Percentiles rank a stretch among this genome's conserved stretches.
Conservation (phyloP, 2,888 invertebrate species). For the Sesia bembeciformis region DNA sequence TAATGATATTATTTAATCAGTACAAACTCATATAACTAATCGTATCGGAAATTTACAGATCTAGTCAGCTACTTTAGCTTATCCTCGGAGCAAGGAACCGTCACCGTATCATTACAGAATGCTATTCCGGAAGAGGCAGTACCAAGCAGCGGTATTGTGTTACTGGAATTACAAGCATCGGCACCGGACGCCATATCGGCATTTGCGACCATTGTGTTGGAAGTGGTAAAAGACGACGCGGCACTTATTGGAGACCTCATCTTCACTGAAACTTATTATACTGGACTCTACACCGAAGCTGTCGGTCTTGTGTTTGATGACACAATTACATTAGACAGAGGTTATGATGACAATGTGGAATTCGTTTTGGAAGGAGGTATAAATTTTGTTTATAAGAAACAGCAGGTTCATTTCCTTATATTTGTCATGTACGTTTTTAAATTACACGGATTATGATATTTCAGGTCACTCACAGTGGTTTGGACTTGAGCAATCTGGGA, state of each 20-base stretch:
- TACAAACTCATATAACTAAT: neutral
- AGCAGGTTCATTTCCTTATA: no score
- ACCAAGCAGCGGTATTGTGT: constrained; percentile 17
- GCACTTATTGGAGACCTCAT: constrained; percentile 4
- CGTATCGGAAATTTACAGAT: constrained; percentile 4
- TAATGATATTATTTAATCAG: no score
- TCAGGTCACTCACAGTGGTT: constrained; percentile 25
- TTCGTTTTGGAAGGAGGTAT: constrained; percentile 27
- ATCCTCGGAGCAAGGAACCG: constrained; percentile 4
- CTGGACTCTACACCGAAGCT: constrained; percentile 13
- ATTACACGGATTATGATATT: neutral
- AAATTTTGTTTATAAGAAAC: neutral
- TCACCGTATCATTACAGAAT: constrained; percentile 8
- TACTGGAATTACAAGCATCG: constrained; percentile 21
- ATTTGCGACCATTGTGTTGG: constrained; percentile 21
- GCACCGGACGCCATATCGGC: constrained; percentile 16
- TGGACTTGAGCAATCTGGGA: constrained; percentile 6
- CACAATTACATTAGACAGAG: constrained; percentile 16
- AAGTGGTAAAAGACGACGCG: constrained; percentile 4
- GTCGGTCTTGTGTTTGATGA: constrained; percentile 15
- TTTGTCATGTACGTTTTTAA: no score
- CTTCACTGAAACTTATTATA: constrained; percentile 20
- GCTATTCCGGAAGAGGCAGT: constrained; percentile 19
- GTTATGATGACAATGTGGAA: constrained; percentile 16
- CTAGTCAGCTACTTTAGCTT: neutral